A percentile compares a stretch with the other conserved stretches of the same genome.
phyloP scores from a whole-genome alignment of 2,797 vertebrate genomes.

The Anguilla megastoma region DNA sequence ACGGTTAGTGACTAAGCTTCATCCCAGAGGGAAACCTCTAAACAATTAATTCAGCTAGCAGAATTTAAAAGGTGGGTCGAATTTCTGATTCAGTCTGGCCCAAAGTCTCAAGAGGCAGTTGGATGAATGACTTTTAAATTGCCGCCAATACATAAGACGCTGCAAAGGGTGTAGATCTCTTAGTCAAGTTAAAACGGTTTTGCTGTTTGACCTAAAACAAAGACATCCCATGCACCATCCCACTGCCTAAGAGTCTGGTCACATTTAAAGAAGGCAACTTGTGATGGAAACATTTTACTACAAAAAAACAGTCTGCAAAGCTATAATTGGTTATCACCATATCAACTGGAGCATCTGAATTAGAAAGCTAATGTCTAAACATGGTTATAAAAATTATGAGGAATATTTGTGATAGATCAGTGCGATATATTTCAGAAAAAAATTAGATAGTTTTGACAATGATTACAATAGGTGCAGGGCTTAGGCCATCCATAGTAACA shows the following conservation, averaged over 20 bases:
- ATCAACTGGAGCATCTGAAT: background rate
- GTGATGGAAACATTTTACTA: background rate
- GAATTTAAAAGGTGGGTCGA: constrained; percentile 51
- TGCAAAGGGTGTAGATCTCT: background rate
- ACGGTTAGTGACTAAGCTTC: constrained; percentile 40
- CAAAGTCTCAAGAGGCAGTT: constrained; percentile 42
- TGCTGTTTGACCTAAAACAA: background rate
- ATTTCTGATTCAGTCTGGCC: constrained; percentile 52
- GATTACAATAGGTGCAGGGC: background rate
- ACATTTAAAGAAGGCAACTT: background rate
- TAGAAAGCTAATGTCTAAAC: background rate
- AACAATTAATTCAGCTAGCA: constrained; percentile 51
- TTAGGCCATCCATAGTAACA: background rate
- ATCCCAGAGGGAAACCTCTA: constrained; percentile 40
- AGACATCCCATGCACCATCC: background rate
- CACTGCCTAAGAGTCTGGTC: background rate
- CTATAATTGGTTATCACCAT: background rate
- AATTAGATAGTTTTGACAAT: background rate
- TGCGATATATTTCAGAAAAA: background rate
- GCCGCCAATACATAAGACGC: background rate
- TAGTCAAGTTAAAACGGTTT: background rate
- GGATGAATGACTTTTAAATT: constrained; percentile 47
- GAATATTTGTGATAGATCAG: background rate
- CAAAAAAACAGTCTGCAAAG: background rate
- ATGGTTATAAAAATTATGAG: background rate